Percentiles rank a stretch among this genome's conserved stretches.
These are phyloP conservation scores for Acleris literana DNA, from an alignment of 2,888 invertebrate species.

Conservation along the genomic window DNA sequence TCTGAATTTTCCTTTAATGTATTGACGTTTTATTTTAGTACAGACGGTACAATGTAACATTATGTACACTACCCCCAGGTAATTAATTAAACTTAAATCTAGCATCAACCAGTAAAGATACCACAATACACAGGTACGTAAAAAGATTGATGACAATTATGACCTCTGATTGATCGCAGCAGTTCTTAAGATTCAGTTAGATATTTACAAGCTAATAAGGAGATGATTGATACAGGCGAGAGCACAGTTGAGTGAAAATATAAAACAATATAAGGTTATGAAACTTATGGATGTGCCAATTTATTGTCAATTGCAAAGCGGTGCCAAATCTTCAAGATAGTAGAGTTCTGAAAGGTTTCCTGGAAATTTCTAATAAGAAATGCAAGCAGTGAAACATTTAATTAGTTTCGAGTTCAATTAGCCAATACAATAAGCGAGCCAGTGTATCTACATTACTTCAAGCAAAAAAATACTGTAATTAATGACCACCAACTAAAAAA, in stretches of 20 bases:
- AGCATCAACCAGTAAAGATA: too few relatives aligned
- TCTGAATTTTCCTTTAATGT: too few relatives aligned
- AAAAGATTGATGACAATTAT: too few relatives aligned
- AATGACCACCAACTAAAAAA: too few relatives aligned
- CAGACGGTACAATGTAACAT: too few relatives aligned
- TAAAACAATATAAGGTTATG: slow-evolving; percentile 3
- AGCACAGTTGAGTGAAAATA: slow-evolving; percentile 1
- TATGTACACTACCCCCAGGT: too few relatives aligned
- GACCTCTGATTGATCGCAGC: too few relatives aligned
- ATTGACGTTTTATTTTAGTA: too few relatives aligned
- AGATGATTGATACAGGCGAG: background rate
- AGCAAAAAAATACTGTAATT: background rate
- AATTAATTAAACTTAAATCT: too few relatives aligned
- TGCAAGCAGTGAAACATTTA: background rate
- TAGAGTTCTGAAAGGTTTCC: slow-evolving; percentile 11
- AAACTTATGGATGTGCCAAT: slow-evolving; percentile 2
- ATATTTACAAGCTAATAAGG: too few relatives aligned
- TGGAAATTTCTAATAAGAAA: slow-evolving; percentile 11
- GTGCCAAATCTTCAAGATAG: slow-evolving; percentile 10
- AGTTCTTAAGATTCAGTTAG: too few relatives aligned
- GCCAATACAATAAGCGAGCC: slow-evolving; percentile 5
- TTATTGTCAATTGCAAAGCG: slow-evolving; percentile 13
- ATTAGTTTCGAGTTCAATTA: background rate
- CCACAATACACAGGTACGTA: too few relatives aligned
- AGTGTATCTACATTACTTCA: background rate